Evolutionary conservation across 2,113 vertebrate species (phyloP).

Genomic region (Megatriorchis doriae): DNA sequence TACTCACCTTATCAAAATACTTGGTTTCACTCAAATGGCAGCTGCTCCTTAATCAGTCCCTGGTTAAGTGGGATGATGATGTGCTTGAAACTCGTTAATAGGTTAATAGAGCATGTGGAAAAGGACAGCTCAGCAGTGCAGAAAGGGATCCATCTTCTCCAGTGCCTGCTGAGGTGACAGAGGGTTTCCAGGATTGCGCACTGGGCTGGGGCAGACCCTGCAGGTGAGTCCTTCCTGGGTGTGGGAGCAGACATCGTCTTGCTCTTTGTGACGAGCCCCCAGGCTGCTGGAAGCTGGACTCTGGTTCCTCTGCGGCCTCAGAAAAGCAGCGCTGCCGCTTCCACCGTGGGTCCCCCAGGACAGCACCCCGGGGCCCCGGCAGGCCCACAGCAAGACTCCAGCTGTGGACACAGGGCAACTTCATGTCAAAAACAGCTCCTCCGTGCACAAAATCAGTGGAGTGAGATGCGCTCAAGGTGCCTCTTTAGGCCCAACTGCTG

Average conservation of each 20-base stretch:
- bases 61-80: neutral
- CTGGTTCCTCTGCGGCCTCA: neutral
- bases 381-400: neutral
- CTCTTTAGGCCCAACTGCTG: neutral
- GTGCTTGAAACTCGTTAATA: neutral
- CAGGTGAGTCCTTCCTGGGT: neutral
- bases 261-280: neutral
- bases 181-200: neutral
- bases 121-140: neutral
- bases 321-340: neutral
- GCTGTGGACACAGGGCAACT: neutral
- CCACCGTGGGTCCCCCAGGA: rapidly evolving
- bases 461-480: rapidly evolving
- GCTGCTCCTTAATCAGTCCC: neutral
- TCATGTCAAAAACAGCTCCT: neutral
- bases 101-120: neutral
- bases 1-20: neutral
- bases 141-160: no score
- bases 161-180: neutral
- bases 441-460: no score
- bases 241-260: neutral
- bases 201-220: rapidly evolving
- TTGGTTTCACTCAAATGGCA: neutral
- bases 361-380: no score
- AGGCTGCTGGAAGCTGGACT: neutral